Evolutionary conservation across 1,140 invertebrate species (phyloP), one percentile per base, ranked within the genome.

Genomic region (Caenorhabditis tropicalis): DNA sequence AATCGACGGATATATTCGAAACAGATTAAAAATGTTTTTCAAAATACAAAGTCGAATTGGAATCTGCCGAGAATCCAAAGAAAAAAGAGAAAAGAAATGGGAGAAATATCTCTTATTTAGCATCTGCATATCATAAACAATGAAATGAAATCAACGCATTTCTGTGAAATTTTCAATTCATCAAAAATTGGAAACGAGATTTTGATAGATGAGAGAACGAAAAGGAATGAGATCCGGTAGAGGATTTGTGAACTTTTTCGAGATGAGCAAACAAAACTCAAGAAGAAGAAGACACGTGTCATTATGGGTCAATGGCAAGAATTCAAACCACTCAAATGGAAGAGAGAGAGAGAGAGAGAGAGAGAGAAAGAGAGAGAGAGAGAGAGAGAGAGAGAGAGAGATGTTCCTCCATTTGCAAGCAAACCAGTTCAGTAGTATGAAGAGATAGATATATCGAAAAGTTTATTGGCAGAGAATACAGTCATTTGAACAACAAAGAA

Each of bases 181-280:
- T 74, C 65, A 74, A 74, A 65, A 51, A 51, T 27, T 74, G 15
- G 36, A 74, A 74, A 74, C 65, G 19, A 74, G 65, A 74, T 74
- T n/a, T 74, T 74, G 65, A 74, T 74, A 27, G 43, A 74, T 74
- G 65, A 29, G n/a, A 74, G 58, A 21, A 19, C 4, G 58, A 65
- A 7, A n/a, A 36, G 15, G 19, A 6, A 60, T 19, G 21, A 74
- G 29, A 43, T 24, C 2, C 7, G 65, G n/a, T 5, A 43, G 65
- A 46, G 36, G 65, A 43, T 74, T 43, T 39, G n/a, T 74, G 65
- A 74, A 74, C 65, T 43, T 74, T 74, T 43, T 21, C 65, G 65
- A 74, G 65, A 27, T 74, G 65, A 12, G 15, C 33, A 56, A 56
- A 56, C 53, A 56, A 10, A 16, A 21, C 10, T 58, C 24, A 19